A percentile compares a stretch with the other conserved stretches of the same genome.
Conservation (phyloP, 2,113 vertebrate species). For the Phaethornis superciliosus region DNA sequence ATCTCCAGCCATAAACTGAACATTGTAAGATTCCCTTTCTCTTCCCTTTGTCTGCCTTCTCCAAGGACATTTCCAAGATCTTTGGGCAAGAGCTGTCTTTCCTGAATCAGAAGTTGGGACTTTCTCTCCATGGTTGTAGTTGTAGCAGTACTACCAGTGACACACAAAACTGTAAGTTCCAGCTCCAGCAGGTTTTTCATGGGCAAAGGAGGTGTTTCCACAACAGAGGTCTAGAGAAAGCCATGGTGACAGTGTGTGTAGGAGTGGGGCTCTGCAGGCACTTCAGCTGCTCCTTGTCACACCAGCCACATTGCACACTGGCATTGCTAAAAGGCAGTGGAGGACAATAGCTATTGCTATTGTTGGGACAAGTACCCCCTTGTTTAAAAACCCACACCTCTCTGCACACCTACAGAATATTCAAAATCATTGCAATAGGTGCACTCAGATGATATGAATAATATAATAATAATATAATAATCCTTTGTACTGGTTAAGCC, state of each 20-base stretch:
- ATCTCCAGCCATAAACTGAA: not conserved
- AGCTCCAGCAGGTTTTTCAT: not conserved
- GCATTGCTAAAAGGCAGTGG: not conserved
- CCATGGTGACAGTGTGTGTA: not conserved
- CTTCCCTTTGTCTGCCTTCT: not conserved
- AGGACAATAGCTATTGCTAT: conserved; percentile 14
- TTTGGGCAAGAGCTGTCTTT: not conserved
- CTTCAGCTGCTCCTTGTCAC: conserved; percentile 14
- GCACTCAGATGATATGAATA: conserved; percentile 25
- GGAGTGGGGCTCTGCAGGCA: not conserved
- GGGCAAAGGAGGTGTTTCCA: not conserved
- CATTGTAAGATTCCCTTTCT: not conserved
- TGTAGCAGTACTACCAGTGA: not conserved
- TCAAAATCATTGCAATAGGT: conserved; percentile 9
- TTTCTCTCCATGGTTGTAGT: not conserved
- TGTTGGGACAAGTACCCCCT: conserved; percentile 31
- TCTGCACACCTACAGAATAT: conserved; percentile 1
- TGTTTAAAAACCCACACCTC: conserved; percentile 29
- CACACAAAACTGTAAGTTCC: not conserved
- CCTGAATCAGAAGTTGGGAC: not conserved
- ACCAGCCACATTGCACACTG: not conserved
- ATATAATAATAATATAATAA: conserved; percentile 47
- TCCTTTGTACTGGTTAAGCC: not conserved
- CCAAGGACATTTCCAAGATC: not conserved
- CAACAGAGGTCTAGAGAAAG: conserved; percentile 24